Conservation (phyloP, 2,797 vertebrate genomes). For the Hylomyscus alleni region DNA sequence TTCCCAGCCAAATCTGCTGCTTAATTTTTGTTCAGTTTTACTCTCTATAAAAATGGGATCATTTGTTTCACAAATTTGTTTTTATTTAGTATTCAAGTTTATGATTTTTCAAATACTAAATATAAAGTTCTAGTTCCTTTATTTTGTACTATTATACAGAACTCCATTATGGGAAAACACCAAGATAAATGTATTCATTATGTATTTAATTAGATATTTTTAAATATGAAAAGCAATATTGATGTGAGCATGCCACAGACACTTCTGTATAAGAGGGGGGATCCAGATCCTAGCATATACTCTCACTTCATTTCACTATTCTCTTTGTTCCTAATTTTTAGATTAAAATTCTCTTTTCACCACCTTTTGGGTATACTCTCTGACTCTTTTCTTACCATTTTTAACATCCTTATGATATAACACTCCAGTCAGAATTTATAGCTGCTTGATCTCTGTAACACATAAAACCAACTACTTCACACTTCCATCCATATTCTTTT, state of each 20-base stretch:
- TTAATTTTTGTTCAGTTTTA: background rate
- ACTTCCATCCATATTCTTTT: background rate
- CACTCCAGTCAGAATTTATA: background rate
- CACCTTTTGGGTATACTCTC: background rate
- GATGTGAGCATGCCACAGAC: background rate
- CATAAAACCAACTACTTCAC: background rate
- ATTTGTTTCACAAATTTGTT: conserved; percentile 16
- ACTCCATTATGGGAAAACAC: conserved; percentile 7
- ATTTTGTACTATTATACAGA: background rate
- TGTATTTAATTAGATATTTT: background rate
- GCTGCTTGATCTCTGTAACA: background rate
- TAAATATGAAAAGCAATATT: background rate
- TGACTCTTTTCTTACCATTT: background rate
- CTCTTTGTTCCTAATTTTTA: background rate
- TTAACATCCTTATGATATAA: background rate
- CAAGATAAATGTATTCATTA: background rate
- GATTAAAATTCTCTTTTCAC: background rate
- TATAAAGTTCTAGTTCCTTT: conserved; percentile 13
- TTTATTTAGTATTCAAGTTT: conserved; percentile 13
- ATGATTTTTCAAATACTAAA: conserved; percentile 8
- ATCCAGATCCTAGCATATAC: background rate
- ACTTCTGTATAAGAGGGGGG: background rate
- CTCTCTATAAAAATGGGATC: background rate
- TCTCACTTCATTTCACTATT: background rate
- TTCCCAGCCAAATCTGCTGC: background rate